phyloP scores from a whole-genome alignment of 1,140 invertebrate genomes.

The Manduca sexta region DNA sequence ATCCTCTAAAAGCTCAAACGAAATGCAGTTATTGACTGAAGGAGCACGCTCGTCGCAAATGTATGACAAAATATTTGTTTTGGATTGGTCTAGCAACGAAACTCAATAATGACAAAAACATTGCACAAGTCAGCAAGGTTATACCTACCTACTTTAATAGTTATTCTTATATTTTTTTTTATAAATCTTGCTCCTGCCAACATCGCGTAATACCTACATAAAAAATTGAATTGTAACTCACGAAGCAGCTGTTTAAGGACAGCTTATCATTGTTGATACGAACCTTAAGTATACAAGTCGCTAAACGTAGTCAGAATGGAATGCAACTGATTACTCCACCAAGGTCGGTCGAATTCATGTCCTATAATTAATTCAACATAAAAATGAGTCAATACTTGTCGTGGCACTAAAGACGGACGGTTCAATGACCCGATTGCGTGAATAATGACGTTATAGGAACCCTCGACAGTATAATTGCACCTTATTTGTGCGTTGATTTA shows the following conservation, averaged over 20 bases:
- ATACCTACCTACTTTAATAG: no score
- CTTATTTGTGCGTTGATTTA: conserved; percentile 28
- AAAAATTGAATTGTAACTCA: no score
- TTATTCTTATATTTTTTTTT: no score
- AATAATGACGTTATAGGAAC: conserved; percentile 12
- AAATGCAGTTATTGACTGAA: no score
- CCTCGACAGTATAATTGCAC: conserved; percentile 35
- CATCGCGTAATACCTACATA: no score
- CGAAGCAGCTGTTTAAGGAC: no score
- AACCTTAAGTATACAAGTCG: conserved; percentile 10
- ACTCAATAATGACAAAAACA: no score
- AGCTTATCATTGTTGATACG: not conserved
- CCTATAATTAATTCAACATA: conserved; percentile 4
- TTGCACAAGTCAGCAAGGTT: no score
- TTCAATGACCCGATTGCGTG: conserved; percentile 30
- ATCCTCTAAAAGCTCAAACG: no score
- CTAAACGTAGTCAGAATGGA: conserved; percentile 14
- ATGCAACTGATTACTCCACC: conserved; percentile 21
- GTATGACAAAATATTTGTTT: not conserved
- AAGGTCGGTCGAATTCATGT: conserved; percentile 9
- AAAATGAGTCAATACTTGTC: not conserved
- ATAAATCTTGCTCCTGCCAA: no score
- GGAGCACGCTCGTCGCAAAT: not conserved
- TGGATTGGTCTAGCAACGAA: not conserved
- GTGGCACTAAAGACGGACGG: conserved; percentile 1